phyloP scores from a whole-genome alignment of 2,888 invertebrate species.

The Zele albiditarsus region DNA sequence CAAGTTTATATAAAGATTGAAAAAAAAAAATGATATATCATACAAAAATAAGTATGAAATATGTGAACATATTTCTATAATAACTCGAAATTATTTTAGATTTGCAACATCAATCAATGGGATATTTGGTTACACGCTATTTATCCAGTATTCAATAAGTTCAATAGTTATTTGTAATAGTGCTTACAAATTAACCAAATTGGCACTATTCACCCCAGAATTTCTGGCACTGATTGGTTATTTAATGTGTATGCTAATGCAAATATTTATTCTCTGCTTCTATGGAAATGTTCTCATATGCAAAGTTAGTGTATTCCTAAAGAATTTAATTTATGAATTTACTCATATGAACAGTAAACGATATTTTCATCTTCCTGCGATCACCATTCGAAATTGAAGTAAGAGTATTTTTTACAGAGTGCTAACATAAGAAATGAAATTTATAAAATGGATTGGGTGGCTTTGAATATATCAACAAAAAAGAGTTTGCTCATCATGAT shows the following conservation, averaged over 20 bases:
- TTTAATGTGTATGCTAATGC: conserved; percentile 27
- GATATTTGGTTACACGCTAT: conserved; percentile 32
- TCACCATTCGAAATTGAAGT: too few relatives aligned
- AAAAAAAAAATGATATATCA: too few relatives aligned
- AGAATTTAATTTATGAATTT: too few relatives aligned
- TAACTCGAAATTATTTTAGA: neutral
- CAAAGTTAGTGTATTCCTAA: conserved; percentile 18
- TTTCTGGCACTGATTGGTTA: conserved; percentile 32
- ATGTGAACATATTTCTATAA: neutral
- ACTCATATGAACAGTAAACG: too few relatives aligned
- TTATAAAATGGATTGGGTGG: conserved; percentile 37
- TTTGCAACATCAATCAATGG: conserved; percentile 37
- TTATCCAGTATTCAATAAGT: conserved; percentile 36
- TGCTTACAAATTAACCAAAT: conserved; percentile 32
- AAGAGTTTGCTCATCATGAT: conserved; percentile 41
- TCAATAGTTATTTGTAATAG: conserved; percentile 34
- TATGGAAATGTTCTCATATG: conserved; percentile 37
- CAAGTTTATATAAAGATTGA: neutral
- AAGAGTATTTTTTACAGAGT: conserved; percentile 31
- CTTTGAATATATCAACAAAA: conserved; percentile 22
- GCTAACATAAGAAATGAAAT: conserved; percentile 31
- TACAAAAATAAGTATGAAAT: too few relatives aligned
- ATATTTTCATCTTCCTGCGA: too few relatives aligned
- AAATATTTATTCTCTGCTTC: conserved; percentile 41
- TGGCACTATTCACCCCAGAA: conserved; percentile 17